phyloP scores from a whole-genome alignment of 2,797 vertebrate genomes.

The Pipistrellus kuhlii region DNA sequence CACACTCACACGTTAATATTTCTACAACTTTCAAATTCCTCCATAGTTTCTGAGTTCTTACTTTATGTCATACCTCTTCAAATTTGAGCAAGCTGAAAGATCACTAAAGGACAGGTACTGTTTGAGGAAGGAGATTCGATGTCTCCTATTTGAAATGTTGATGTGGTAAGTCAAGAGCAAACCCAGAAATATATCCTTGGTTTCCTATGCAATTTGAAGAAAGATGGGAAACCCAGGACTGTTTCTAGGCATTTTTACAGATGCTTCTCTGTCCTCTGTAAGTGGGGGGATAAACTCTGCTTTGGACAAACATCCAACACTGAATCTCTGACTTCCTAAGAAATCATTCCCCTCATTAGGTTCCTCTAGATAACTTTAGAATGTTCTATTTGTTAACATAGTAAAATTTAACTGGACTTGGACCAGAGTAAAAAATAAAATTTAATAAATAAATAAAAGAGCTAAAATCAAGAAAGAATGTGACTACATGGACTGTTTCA shows the following conservation, averaged over 20 bases:
- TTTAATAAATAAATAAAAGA: not conserved
- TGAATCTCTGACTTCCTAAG: not conserved
- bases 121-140: not conserved
- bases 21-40: slow-evolving; percentile 30
- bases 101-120: not conserved
- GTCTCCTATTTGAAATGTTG: not conserved
- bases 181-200: not conserved
- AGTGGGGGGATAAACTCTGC: not conserved
- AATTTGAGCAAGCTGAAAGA: not conserved
- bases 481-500: not conserved
- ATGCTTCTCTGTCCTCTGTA: not conserved
- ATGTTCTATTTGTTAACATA: not conserved
- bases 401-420: not conserved
- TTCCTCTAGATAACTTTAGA: not conserved
- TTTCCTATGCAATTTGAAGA: not conserved
- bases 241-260: not conserved
- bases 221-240: not conserved
- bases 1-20: not conserved
- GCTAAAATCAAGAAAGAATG: not conserved
- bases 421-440: not conserved
- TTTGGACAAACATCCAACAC: not conserved
- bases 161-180: not conserved
- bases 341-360: not conserved
- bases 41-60: not conserved
- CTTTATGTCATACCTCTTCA: not conserved